These are phyloP conservation scores for Eremobia ochroleuca DNA, from an alignment of 2,888 invertebrate genomes.

Conservation along the genomic window DNA sequence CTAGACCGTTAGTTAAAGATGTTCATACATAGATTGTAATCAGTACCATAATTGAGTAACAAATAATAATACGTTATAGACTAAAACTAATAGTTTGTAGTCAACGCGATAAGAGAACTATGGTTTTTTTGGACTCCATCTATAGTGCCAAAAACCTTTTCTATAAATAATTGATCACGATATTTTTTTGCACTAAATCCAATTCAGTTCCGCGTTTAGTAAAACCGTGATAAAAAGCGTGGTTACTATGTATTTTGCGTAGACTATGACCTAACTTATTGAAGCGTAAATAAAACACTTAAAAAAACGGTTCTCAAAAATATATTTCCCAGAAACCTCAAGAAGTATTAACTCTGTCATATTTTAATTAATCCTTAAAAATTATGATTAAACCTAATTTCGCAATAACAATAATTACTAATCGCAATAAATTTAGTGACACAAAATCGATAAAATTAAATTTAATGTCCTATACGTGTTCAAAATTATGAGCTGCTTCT, in stretches of 20 bases:
- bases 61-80: conserved; percentile 56
- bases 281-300: conserved; percentile 24
- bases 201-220: conserved; percentile 77
- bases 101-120: conserved; percentile 56
- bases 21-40: conserved; percentile 54
- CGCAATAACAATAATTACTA: not conserved
- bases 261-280: conserved; percentile 43
- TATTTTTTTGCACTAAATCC: conserved; percentile 73
- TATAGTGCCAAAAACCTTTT: conserved; percentile 67
- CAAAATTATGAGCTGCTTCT: no score
- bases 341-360: not conserved
- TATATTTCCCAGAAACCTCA: not conserved
- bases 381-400: not conserved
- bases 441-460: conserved; percentile 9
- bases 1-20: conserved; percentile 39
- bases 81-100: conserved; percentile 62
- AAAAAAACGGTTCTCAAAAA: not conserved
- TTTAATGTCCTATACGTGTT: not conserved
- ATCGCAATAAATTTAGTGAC: not conserved
- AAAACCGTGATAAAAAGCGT: conserved; percentile 60
- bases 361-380: conserved; percentile 24
- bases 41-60: conserved; percentile 44
- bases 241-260: conserved; percentile 52
- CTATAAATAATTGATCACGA: conserved; percentile 79
- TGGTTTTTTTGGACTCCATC: conserved; percentile 62